Percentiles rank a stretch among this genome's conserved stretches.
phyloP scores from a whole-genome alignment of 2,113 vertebrate species.

The Tachycineta bicolor region DNA sequence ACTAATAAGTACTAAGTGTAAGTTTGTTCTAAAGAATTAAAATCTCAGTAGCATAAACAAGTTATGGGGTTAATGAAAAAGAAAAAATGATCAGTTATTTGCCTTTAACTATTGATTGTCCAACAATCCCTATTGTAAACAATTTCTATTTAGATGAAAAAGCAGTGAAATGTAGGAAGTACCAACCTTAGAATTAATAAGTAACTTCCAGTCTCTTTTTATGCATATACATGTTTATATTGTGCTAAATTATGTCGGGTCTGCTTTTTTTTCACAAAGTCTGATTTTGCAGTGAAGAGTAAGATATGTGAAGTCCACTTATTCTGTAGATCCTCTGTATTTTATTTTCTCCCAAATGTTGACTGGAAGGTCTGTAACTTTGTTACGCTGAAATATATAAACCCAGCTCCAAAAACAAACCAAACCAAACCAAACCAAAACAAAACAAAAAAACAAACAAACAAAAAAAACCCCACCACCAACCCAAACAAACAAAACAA shows the following conservation, averaged over 20 bases:
- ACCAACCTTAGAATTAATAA: not conserved
- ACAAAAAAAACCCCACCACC: too few relatives aligned
- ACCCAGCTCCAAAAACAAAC: not conserved
- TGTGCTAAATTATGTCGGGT: not conserved
- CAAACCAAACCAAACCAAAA: too few relatives aligned
- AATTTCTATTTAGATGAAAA: not conserved
- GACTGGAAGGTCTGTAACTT: not conserved
- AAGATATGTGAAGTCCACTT: not conserved
- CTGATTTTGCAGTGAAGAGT: rapidly evolving
- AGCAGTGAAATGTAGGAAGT: not conserved
- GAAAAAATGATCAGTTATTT: not conserved
- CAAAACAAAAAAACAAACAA: not conserved
- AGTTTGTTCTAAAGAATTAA: not conserved
- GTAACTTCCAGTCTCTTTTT: not conserved
- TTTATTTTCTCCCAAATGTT: not conserved
- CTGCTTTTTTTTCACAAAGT: not conserved
- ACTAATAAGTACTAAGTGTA: not conserved
- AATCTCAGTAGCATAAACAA: not conserved
- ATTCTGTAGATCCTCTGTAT: not conserved
- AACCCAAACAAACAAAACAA: too few relatives aligned
- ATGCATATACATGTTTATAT: not conserved
- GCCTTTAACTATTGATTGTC: not conserved
- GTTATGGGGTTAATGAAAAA: not conserved
- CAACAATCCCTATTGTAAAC: not conserved
- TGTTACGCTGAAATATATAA: not conserved